Conservation (phyloP, 2,888 invertebrate species). For the Patella ulyssiponensis region DNA sequence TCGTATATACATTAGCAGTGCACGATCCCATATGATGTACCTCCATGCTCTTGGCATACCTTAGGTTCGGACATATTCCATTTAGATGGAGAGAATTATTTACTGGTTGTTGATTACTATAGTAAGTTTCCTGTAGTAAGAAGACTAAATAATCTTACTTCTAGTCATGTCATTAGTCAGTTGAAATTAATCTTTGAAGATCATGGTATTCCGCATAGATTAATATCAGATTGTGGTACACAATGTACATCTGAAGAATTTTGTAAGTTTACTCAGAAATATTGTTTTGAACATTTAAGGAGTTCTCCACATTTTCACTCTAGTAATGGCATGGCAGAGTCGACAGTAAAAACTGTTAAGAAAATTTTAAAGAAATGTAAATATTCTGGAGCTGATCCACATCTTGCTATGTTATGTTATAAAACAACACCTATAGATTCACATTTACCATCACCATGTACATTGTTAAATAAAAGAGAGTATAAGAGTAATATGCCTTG, state of each 20-base stretch:
- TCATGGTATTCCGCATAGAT: not conserved
- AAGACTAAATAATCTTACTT: not conserved
- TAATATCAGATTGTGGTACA: slow-evolving; percentile 4
- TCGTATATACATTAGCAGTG: too few relatives aligned
- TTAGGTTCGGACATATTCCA: slow-evolving; percentile 4
- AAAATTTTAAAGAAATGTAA: not conserved
- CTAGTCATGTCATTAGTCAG: not conserved
- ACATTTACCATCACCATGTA: slow-evolving; percentile 4
- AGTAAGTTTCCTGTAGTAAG: not conserved
- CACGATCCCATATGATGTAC: not conserved
- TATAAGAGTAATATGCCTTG: slow-evolving; percentile 1
- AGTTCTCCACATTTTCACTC: slow-evolving; percentile 1
- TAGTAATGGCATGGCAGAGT: slow-evolving; percentile 3
- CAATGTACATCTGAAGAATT: slow-evolving; percentile 6
- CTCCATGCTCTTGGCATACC: slow-evolving; percentile 2
- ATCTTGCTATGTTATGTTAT: slow-evolving; percentile 3
- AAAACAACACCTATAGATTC: slow-evolving; percentile 3
- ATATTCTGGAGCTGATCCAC: not conserved
- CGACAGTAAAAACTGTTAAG: not conserved
- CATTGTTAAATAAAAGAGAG: not conserved
- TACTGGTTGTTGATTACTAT: slow-evolving; percentile 3
- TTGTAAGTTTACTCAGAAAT: not conserved
- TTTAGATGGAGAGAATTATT: slow-evolving; percentile 2
- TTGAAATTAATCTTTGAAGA: slow-evolving; percentile 1
- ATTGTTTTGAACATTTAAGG: slow-evolving; percentile 1